phyloP scores from a whole-genome alignment of 2,797 vertebrate genomes.

The Cossypha niveicapilla region DNA sequence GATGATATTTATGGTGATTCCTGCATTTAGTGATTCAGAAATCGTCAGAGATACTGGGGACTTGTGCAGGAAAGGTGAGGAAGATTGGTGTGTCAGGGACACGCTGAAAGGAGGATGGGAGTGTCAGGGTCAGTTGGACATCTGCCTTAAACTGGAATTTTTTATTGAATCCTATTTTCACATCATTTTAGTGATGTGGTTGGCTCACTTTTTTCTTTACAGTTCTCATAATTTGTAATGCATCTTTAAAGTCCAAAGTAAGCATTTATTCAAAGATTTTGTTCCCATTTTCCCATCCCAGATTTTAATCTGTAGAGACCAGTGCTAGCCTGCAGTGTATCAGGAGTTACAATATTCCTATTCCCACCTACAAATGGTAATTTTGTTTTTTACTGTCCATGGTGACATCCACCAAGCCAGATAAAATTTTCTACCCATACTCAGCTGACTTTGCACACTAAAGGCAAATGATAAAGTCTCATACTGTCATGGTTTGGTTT shows the following conservation, averaged over 20 bases:
- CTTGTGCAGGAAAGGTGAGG: background rate
- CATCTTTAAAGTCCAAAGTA: background rate
- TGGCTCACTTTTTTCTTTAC: background rate
- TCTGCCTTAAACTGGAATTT: background rate
- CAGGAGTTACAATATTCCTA: background rate
- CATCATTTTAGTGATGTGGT: background rate
- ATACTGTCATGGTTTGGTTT: background rate
- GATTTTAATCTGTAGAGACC: background rate
- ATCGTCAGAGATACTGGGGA: background rate
- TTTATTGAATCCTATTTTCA: background rate
- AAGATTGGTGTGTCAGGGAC: background rate
- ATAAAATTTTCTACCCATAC: background rate
- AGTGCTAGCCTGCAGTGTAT: background rate
- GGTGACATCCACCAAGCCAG: background rate
- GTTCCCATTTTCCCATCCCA: background rate
- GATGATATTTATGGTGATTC: background rate
- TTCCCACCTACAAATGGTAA: background rate
- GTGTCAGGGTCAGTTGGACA: accelerated
- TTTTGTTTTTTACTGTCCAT: background rate
- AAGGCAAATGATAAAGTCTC: background rate
- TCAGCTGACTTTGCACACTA: background rate
- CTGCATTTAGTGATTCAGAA: background rate
- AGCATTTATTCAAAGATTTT: background rate
- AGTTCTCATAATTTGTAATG: background rate
- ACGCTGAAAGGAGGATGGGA: background rate